Evolutionary conservation across 2,888 invertebrate genomes (phyloP).

Genomic region (Camptogramma bilineatum): DNA sequence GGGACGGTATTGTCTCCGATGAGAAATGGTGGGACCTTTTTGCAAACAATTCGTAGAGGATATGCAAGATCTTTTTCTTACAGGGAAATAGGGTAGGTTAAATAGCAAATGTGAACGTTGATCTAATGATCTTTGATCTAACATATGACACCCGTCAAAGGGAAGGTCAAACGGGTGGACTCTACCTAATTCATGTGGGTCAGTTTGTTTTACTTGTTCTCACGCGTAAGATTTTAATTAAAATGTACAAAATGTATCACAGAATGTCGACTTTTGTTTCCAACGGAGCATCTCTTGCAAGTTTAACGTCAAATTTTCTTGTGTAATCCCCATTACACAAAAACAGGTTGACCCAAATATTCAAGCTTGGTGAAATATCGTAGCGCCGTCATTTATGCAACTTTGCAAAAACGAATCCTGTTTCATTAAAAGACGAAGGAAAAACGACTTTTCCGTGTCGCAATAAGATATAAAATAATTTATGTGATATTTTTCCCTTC

Average conservation of each 20-base stretch:
- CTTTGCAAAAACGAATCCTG: slow-evolving; percentile 81
- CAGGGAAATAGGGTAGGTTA: slow-evolving; percentile 6
- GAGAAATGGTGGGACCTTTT: slow-evolving; percentile 22
- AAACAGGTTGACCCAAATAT: slow-evolving; percentile 85
- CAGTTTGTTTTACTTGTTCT: slow-evolving; percentile 42
- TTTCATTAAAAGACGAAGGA: slow-evolving; percentile 62
- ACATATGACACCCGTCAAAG: too few species aligned
- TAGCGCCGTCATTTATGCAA: slow-evolving; percentile 80
- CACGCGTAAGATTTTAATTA: slow-evolving; percentile 81
- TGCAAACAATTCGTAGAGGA: slow-evolving; percentile 11
- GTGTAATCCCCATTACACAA: slow-evolving; percentile 82
- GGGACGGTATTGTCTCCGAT: slow-evolving; percentile 40
- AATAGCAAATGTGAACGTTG: neutral
- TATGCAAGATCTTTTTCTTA: slow-evolving; percentile 8
- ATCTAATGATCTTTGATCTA: too few species aligned
- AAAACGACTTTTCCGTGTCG: slow-evolving; percentile 66
- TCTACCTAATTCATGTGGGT: too few species aligned
- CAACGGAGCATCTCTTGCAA: slow-evolving; percentile 73
- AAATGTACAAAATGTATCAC: slow-evolving; percentile 76
- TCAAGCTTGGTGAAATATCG: slow-evolving; percentile 78
- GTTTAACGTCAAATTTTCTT: slow-evolving; percentile 82
- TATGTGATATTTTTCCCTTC: slow-evolving; percentile 53
- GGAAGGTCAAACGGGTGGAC: too few species aligned
- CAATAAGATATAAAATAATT: slow-evolving; percentile 68
- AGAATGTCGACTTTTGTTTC: slow-evolving; percentile 75